Evolutionary conservation across 2,888 invertebrate genomes (phyloP).

Genomic region (Acanthosepion lycidas): DNA sequence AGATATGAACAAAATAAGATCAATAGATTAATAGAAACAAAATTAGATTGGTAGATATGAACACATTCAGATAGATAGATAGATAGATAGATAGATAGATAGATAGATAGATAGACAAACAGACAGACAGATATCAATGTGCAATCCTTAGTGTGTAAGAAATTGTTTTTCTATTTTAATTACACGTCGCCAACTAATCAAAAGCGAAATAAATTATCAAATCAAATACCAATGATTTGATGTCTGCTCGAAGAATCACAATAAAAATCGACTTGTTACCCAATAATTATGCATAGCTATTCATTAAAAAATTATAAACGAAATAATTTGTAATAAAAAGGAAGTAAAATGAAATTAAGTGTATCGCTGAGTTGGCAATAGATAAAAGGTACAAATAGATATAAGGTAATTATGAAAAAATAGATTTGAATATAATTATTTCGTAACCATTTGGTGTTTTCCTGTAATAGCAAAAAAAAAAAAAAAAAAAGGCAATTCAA

Average conservation of each 20-base stretch:
- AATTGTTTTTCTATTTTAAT: neutral
- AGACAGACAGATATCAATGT: neutral
- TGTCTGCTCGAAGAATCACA: neutral
- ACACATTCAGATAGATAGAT: neutral
- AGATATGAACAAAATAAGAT: too few species aligned
- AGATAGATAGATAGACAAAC: neutral
- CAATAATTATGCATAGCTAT: neutral
- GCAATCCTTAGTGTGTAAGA: neutral
- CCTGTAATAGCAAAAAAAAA: too few species aligned
- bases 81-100: neutral
- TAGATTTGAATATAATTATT: neutral
- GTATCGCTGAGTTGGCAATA: neutral
- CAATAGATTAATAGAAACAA: too few species aligned
- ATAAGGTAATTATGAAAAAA: neutral
- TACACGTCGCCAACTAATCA: neutral
- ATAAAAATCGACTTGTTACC: neutral
- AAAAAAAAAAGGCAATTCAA: too few species aligned
- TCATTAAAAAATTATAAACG: neutral
- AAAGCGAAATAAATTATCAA: neutral
- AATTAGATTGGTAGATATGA: neutral
- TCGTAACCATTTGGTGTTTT: too few species aligned
- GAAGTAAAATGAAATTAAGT: neutral
- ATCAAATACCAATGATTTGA: neutral
- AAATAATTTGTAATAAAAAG: neutral
- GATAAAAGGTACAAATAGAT: neutral